Evolutionary conservation across 2,888 invertebrate genomes (phyloP), one percentile per base, ranked within the genome.

Genomic region (Alsophila aescularia): DNA sequence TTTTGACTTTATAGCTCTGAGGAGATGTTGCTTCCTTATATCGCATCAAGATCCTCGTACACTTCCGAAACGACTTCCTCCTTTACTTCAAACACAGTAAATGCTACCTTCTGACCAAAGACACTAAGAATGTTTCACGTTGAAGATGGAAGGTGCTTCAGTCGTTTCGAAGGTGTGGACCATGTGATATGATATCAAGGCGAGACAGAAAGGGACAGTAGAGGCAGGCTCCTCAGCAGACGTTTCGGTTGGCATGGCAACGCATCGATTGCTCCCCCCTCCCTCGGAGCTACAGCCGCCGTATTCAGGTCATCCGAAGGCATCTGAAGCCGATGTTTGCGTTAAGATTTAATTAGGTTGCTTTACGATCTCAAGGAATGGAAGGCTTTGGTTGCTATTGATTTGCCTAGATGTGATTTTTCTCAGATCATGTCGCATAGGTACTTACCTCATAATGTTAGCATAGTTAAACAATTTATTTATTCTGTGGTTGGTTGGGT

Each of bases 151-250:
- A 3, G 14, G 47, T 58, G 57, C 10, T 32, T 69, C 76, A 58
- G 65, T 50, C 71, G 43, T 77, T 81, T 72, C 65, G 55, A n/a
- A 59, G 37, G 31, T 60, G 45, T 58, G 61, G 50, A 53, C 56
- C 63, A 78, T 87, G 86, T 89, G 90, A 90, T 90, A 91, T 90
- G 90, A 91, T 90, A 91, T 86, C 87, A 84, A 85, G 88, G 86
- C 90, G 90, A 91, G 90, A 91, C 84, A 90, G 90, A 91, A 81
- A 89, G 88, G 83, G 91, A 90, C 82, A 90, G 90, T 89, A 89
- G 85, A 85, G 87, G 87, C 90, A 90, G 89, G 83, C 88, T 90
- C 83, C 90, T 90, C 89, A 87, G 90, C 90, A 91, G 91, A 90
- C 91, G 90, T 91, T 87, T 90, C 90, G 80, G 90, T 91, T 78